These are phyloP conservation scores for Gibbula magus DNA, from an alignment of 2,888 invertebrate genomes.

Conservation along the genomic window DNA sequence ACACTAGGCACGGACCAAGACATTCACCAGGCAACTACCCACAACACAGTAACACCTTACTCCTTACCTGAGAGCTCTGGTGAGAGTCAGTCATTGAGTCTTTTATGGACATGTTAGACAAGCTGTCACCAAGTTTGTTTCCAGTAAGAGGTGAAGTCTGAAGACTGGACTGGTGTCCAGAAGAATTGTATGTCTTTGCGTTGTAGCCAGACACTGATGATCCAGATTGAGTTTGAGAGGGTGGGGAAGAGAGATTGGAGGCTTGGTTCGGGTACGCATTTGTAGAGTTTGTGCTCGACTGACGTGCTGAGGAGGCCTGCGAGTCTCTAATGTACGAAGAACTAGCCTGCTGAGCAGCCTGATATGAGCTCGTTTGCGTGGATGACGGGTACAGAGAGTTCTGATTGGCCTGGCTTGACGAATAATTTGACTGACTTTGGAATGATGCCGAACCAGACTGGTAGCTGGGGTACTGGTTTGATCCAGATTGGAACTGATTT, in stretches of 20 bases:
- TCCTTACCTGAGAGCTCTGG: conserved; percentile 48
- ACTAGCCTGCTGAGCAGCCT: conserved; percentile 50
- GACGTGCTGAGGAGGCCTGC: conserved; percentile 33
- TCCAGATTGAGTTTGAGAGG: conserved; percentile 41
- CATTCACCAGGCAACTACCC: not conserved
- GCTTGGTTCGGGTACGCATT: conserved; percentile 33
- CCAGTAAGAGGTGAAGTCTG: conserved; percentile 61
- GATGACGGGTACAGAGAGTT: conserved; percentile 56
- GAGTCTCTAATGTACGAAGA: conserved; percentile 58
- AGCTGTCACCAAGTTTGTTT: conserved; percentile 68
- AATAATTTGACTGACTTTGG: conserved; percentile 49
- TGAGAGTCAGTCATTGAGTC: conserved; percentile 58
- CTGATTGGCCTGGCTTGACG: conserved; percentile 38
- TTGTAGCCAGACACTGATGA: conserved; percentile 59
- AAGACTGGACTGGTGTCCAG: conserved; percentile 41
- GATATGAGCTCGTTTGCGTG: conserved; percentile 38
- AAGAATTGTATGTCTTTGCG: conserved; percentile 52
- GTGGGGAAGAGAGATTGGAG: conserved; percentile 27
- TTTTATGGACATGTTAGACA: conserved; percentile 70
- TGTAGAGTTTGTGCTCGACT: conserved; percentile 34
- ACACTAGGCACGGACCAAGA: not conserved
- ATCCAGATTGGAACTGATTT: conserved; percentile 45
- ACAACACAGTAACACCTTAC: conserved; percentile 41
- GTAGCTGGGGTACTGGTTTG: conserved; percentile 51
- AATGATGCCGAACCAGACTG: conserved; percentile 36